phyloP scores from a whole-genome alignment of 1,140 invertebrate genomes.

The Leptestheria dahalacensis region DNA sequence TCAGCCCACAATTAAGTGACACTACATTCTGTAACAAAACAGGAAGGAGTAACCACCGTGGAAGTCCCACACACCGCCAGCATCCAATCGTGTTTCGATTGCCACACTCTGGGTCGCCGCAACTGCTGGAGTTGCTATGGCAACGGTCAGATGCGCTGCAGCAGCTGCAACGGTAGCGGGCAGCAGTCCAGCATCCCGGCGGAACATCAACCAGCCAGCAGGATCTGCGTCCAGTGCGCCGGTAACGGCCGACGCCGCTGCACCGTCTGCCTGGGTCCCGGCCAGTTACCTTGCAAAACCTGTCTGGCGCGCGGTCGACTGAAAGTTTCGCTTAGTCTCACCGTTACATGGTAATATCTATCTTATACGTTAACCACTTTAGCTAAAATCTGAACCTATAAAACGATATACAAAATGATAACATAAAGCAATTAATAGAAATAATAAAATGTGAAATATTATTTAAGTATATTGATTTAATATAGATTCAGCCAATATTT shows the following conservation, averaged over 20 bases:
- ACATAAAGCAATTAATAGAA: too few relatives aligned
- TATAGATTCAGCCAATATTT: background rate
- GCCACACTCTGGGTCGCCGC: constrained; percentile 11
- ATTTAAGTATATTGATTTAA: background rate
- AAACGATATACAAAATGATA: background rate
- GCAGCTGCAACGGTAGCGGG: constrained; percentile 12
- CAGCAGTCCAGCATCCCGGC: background rate
- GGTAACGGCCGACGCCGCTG: constrained; percentile 13
- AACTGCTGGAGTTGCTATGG: constrained; percentile 16
- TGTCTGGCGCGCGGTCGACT: constrained; percentile 13
- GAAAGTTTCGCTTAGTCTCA: constrained; percentile 8
- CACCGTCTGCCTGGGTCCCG: constrained; percentile 13
- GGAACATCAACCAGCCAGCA: background rate
- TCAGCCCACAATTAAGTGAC: too few relatives aligned
- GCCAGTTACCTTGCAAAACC: constrained; percentile 15
- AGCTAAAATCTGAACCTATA: background rate
- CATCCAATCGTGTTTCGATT: constrained; percentile 14
- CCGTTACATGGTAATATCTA: constrained; percentile 14
- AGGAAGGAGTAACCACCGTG: constrained; percentile 11
- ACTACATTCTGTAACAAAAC: too few relatives aligned
- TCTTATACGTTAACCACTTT: background rate
- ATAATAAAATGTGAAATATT: background rate
- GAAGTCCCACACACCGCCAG: constrained; percentile 11
- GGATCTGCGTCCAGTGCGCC: constrained; percentile 9
- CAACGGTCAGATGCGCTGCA: constrained; percentile 13